Evolutionary conservation across 2,113 vertebrate genomes (phyloP).

Genomic region (Ammospiza nelsoni): DNA sequence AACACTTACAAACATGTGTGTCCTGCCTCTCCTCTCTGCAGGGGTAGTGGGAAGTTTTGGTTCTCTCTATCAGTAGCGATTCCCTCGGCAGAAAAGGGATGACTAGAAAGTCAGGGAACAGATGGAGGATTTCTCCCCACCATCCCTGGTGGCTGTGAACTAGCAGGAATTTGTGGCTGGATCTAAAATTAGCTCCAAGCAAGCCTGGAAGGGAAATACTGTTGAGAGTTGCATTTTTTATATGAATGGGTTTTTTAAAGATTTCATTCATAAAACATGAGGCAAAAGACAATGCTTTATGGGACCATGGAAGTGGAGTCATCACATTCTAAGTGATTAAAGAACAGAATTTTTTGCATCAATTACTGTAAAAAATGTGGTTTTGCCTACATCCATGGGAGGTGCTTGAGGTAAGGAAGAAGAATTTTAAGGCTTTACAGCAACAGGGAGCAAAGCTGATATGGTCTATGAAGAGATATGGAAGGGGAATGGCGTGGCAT

Average conservation of each 20-base stretch:
- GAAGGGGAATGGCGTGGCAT: too few relatives aligned
- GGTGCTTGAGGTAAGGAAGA: background rate
- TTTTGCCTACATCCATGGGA: background rate
- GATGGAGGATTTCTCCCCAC: background rate
- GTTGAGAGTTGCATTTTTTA: background rate
- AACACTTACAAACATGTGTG: background rate
- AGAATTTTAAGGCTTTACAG: background rate
- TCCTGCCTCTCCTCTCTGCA: background rate
- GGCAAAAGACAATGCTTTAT: background rate
- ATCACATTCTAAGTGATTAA: background rate
- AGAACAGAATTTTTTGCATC: background rate
- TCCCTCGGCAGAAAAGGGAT: background rate
- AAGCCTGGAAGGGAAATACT: background rate
- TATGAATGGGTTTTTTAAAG: background rate
- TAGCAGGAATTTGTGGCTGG: background rate
- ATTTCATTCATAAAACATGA: background rate
- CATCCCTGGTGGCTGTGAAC: background rate
- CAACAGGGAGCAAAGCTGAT: background rate
- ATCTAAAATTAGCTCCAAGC: conserved; percentile 1
- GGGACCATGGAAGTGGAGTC: background rate
- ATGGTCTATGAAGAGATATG: background rate
- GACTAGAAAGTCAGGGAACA: background rate
- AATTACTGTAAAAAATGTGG: background rate
- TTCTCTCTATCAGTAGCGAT: background rate
- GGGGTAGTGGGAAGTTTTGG: background rate